Conservation (phyloP, 2,113 vertebrate genomes). For the Papio anubis region DNA sequence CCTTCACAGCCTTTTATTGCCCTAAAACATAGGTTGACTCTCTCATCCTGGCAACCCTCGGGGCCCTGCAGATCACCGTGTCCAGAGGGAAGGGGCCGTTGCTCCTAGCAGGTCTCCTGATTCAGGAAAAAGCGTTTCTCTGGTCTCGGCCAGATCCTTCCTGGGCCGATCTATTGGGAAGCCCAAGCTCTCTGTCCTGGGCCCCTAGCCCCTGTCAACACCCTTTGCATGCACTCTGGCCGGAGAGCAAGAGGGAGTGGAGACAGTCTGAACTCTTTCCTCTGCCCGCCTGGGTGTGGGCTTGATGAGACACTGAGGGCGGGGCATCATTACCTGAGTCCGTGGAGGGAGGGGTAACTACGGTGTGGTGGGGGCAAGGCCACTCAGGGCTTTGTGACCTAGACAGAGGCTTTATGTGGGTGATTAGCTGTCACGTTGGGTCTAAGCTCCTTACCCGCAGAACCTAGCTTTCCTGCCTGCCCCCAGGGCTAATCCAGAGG, state of each 20-base stretch:
- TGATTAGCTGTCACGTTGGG: slow-evolving; percentile 67
- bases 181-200: not conserved
- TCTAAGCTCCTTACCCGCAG: slow-evolving; percentile 74
- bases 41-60: not conserved
- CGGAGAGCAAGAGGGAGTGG: not conserved
- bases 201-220: not conserved
- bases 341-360: not conserved
- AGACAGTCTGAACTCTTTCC: not conserved
- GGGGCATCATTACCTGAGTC: not conserved
- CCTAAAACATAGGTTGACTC: not conserved
- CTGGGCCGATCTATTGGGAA: not conserved
- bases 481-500: slow-evolving; percentile 50
- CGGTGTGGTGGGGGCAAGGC: not conserved
- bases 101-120: not conserved
- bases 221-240: no score
- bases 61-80: not conserved
- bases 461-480: not conserved
- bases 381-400: slow-evolving; percentile 44
- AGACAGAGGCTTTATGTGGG: slow-evolving; percentile 32
- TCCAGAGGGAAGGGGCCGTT: not conserved
- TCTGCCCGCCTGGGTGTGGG: not conserved
- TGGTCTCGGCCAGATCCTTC: not conserved
- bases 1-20: slow-evolving; percentile 44
- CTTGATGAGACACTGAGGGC: not conserved
- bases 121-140: not conserved